A percentile compares a stretch with the other conserved stretches of the same genome.
Evolutionary conservation across 2,113 vertebrate genomes (phyloP).

Genomic region (Takifugu bimaculatus): DNA sequence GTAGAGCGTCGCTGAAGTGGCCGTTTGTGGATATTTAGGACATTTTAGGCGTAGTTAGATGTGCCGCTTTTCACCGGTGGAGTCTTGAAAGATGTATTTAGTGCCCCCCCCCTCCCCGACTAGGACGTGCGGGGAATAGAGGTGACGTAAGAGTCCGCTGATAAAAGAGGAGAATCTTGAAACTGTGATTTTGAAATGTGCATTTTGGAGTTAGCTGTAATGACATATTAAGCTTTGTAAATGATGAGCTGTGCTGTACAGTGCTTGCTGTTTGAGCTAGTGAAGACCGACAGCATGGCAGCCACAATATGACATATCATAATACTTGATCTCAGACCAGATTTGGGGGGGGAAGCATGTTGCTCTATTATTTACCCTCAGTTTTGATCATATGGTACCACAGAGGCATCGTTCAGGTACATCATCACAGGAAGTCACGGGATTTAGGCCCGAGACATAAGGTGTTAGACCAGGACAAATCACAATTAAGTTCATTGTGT

Average conservation of each 20-base stretch:
- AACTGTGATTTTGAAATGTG: slow-evolving; percentile 43
- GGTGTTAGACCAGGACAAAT: neutral
- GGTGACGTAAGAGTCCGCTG: slow-evolving; percentile 2
- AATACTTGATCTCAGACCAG: slow-evolving; percentile 36
- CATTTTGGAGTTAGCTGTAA: slow-evolving; percentile 61
- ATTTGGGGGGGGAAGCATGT: slow-evolving; percentile 52
- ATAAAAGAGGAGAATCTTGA: slow-evolving; percentile 16
- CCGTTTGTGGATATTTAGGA: slow-evolving; percentile 34
- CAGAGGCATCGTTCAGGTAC: slow-evolving; percentile 1
- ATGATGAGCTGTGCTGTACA: slow-evolving; percentile 67
- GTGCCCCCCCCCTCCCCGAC: slow-evolving; percentile 6
- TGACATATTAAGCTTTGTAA: slow-evolving; percentile 63
- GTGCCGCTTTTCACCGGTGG: slow-evolving; percentile 25
- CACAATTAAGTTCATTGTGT: neutral
- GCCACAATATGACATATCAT: slow-evolving; percentile 28
- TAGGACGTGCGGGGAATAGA: slow-evolving; percentile 5
- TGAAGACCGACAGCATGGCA: slow-evolving; percentile 62
- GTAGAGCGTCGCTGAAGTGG: neutral
- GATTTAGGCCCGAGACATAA: neutral
- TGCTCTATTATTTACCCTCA: slow-evolving; percentile 11
- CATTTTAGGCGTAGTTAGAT: slow-evolving; percentile 58
- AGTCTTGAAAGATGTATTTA: slow-evolving; percentile 21
- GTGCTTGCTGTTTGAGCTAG: slow-evolving; percentile 69
- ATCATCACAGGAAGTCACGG: slow-evolving; percentile 4
- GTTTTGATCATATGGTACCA: slow-evolving; percentile 8